Conservation (phyloP, 92 coral and sea anemone genomes). For the Meandrina meandrites region DNA sequence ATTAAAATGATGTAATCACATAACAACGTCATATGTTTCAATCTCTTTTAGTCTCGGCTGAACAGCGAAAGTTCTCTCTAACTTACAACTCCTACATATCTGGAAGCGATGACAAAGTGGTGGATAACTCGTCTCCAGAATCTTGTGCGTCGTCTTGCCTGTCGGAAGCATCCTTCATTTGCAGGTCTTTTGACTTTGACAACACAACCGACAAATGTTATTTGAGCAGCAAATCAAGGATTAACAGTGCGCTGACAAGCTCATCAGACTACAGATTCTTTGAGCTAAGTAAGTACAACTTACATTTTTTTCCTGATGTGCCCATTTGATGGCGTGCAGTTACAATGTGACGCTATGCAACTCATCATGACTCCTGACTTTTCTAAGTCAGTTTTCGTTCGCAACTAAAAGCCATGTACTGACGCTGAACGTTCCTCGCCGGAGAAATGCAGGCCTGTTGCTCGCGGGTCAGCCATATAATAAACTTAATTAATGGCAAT, state of each 20-base stretch:
- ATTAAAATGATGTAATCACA: no score
- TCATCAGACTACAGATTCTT: constrained; percentile 48
- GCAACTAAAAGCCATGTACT: no score
- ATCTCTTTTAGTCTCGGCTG: constrained; percentile 55
- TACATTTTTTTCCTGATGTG: background rate
- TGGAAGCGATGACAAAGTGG: constrained; percentile 31
- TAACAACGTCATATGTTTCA: background rate
- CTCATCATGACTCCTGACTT: no score
- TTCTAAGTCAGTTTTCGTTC: no score
- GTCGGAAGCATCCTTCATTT: constrained; percentile 62
- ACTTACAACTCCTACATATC: constrained; percentile 69
- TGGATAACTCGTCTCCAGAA: constrained; percentile 61
- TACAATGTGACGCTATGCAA: no score
- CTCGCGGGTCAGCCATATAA: no score
- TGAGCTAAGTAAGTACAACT: constrained; percentile 71
- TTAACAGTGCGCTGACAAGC: constrained; percentile 41
- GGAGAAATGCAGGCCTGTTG: no score
- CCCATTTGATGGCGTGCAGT: no score
- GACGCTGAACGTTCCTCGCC: no score
- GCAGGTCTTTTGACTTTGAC: constrained; percentile 90
- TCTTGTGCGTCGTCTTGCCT: constrained; percentile 72
- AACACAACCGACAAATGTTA: constrained; percentile 62
- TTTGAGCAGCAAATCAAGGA: constrained; percentile 67
- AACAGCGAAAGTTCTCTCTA: constrained; percentile 38
- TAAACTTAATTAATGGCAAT: no score